A percentile compares a stretch with the other conserved stretches of the same genome.
Conservation (phyloP, 2,797 vertebrate genomes). For the Malacoctenus gilli region DNA sequence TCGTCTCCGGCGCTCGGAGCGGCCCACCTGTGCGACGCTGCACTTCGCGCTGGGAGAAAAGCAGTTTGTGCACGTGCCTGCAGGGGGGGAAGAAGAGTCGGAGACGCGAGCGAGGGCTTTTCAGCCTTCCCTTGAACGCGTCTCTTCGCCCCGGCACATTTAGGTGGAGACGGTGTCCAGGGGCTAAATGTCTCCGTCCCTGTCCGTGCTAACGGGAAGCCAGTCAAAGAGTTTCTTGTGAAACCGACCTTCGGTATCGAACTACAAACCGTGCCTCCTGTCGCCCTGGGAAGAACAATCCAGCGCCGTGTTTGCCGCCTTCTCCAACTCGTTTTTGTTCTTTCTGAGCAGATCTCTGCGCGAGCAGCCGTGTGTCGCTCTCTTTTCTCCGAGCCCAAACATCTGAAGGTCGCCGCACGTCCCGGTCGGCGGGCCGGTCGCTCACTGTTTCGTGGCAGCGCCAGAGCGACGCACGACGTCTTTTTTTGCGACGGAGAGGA, state of each 20-base stretch:
- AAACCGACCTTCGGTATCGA: constrained; percentile 7
- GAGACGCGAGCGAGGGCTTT: background rate
- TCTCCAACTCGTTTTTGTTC: constrained; percentile 23
- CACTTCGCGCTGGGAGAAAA: background rate
- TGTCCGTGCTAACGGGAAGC: constrained; percentile 9
- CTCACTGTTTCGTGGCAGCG: constrained; percentile 47
- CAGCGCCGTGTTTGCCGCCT: constrained; percentile 21
- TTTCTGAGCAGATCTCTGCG: constrained; percentile 38
- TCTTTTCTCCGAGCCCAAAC: constrained; percentile 51
- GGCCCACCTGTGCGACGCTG: background rate
- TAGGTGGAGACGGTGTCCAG: too few relatives aligned
- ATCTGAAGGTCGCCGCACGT: constrained; percentile 41
- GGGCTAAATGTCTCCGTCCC: too few relatives aligned
- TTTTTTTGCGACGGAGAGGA: constrained; percentile 34
- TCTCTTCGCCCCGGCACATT: background rate
- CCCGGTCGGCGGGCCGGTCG: constrained; percentile 46
- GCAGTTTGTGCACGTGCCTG: background rate
- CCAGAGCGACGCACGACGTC: constrained; percentile 23
- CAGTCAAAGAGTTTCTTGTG: constrained; percentile 18
- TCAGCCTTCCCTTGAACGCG: background rate
- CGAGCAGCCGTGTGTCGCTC: constrained; percentile 54
- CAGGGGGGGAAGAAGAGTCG: background rate
- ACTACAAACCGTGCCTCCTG: constrained; percentile 25
- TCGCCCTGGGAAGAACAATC: background rate
- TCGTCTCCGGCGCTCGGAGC: background rate